These are phyloP conservation scores for Apodemia mormo DNA, from an alignment of 2,888 invertebrate genomes.

Conservation along the genomic window DNA sequence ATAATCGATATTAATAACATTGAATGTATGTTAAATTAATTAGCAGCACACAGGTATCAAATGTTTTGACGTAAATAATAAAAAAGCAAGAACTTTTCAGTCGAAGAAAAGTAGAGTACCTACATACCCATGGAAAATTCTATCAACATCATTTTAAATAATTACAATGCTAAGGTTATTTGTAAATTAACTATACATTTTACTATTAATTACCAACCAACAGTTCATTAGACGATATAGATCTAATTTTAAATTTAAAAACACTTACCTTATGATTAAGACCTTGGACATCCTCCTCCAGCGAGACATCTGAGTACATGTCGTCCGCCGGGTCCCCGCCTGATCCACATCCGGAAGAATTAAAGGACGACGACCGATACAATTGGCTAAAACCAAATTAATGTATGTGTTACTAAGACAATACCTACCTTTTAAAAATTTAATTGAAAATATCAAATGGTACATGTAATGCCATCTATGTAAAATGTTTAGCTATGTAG, in stretches of 20 bases:
- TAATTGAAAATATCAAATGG: slow-evolving; percentile 6
- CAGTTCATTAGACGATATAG: neutral
- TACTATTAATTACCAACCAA: neutral
- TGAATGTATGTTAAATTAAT: too few relatives aligned
- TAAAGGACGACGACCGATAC: slow-evolving; percentile 95
- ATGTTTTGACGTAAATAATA: too few relatives aligned
- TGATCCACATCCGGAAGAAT: slow-evolving; percentile 95
- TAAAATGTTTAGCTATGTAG: slow-evolving; percentile 12
- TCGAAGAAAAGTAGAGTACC: neutral
- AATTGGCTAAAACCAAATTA: slow-evolving; percentile 86
- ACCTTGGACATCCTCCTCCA: slow-evolving; percentile 96
- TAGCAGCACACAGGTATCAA: too few relatives aligned
- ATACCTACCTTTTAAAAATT: slow-evolving; percentile 19
- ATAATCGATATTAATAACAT: too few relatives aligned
- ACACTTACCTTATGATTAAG: slow-evolving; percentile 93
- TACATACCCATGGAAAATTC: neutral
- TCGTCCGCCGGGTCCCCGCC: slow-evolving; percentile 96
- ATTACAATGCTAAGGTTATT: neutral
- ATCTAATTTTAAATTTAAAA: neutral
- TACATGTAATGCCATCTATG: slow-evolving; percentile 47
- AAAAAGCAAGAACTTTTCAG: neutral
- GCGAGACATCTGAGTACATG: slow-evolving; percentile 96
- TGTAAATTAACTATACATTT: neutral
- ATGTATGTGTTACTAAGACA: slow-evolving; percentile 32
- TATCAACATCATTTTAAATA: neutral